phyloP scores from a whole-genome alignment of 2,113 vertebrate genomes.

The Suricata suricatta region DNA sequence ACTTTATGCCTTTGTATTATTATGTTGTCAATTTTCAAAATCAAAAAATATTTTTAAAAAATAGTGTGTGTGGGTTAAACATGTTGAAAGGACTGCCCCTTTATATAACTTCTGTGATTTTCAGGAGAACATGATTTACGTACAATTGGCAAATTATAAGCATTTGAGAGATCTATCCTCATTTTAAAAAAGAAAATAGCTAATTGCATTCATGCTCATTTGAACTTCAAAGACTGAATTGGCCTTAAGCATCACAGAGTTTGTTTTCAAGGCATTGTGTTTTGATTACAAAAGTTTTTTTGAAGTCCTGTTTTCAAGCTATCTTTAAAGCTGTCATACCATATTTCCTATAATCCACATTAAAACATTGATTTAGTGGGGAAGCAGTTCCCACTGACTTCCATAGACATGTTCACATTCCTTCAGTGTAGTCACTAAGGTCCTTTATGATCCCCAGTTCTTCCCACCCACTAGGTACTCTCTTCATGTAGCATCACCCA shows the following conservation, averaged over 20 bases:
- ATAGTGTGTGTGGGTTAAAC: not conserved
- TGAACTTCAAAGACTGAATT: slow-evolving; percentile 48
- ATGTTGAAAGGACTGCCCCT: not conserved
- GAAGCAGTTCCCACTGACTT: not conserved
- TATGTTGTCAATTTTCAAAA: not conserved
- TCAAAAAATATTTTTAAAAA: not conserved
- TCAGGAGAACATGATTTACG: slow-evolving; percentile 30
- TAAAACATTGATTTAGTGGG: not conserved
- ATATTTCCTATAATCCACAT: not conserved
- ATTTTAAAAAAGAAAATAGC: slow-evolving; percentile 42
- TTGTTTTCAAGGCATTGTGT: slow-evolving; percentile 18
- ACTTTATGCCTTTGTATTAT: not conserved
- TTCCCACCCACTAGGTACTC: not conserved
- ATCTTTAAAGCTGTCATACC: not conserved
- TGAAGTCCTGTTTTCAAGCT: not conserved
- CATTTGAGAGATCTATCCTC: slow-evolving; percentile 30
- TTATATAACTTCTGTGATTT: slow-evolving; percentile 29
- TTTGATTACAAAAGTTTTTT: slow-evolving; percentile 36
- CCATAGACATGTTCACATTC: not conserved
- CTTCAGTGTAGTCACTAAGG: not conserved
- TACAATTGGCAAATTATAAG: slow-evolving; percentile 58
- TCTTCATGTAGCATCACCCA: not conserved
- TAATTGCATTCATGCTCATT: slow-evolving; percentile 57
- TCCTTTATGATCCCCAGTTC: not conserved
- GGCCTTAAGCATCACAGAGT: slow-evolving; percentile 3